A percentile compares a stretch with the other conserved stretches of the same genome.
Conservation (phyloP, 2,888 invertebrate species). For the Phrixothrix hirtus region DNA sequence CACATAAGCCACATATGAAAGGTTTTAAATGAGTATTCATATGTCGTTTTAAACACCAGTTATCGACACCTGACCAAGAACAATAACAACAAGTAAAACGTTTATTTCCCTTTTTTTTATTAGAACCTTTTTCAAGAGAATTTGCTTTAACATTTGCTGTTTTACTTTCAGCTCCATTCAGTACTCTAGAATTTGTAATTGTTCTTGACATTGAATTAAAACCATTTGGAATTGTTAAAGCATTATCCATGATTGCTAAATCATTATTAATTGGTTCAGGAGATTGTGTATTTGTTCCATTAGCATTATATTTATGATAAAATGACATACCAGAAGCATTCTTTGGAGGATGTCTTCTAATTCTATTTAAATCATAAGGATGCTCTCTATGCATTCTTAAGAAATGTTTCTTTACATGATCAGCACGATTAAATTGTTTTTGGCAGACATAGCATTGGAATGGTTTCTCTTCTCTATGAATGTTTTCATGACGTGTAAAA, state of each 20-base stretch:
- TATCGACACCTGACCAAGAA: constrained; percentile 90
- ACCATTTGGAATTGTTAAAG: constrained; percentile 49
- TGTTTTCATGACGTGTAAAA: constrained; percentile 90
- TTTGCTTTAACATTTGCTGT: constrained; percentile 36
- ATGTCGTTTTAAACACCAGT: constrained; percentile 91
- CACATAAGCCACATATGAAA: constrained; percentile 86
- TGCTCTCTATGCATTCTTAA: constrained; percentile 89
- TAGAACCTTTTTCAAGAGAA: constrained; percentile 42
- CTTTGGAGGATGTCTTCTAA: constrained; percentile 68
- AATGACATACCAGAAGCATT: constrained; percentile 61
- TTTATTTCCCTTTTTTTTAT: constrained; percentile 55
- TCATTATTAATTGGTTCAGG: constrained; percentile 41
- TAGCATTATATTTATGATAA: constrained; percentile 55
- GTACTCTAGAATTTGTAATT: constrained; percentile 37
- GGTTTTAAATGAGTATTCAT: constrained; percentile 92
- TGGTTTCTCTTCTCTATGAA: constrained; percentile 90
- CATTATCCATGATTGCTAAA: constrained; percentile 31
- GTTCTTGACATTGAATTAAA: constrained; percentile 45
- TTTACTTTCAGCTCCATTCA: constrained; percentile 44
- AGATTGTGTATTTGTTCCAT: constrained; percentile 35
- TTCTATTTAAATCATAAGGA: constrained; percentile 82
- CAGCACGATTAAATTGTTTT: constrained; percentile 91
- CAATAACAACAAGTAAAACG: constrained; percentile 81
- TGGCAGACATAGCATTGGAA: constrained; percentile 92
- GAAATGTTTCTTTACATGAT: constrained; percentile 94